Conservation (phyloP, 2,888 invertebrate genomes). For the Podabrus alpinus region DNA sequence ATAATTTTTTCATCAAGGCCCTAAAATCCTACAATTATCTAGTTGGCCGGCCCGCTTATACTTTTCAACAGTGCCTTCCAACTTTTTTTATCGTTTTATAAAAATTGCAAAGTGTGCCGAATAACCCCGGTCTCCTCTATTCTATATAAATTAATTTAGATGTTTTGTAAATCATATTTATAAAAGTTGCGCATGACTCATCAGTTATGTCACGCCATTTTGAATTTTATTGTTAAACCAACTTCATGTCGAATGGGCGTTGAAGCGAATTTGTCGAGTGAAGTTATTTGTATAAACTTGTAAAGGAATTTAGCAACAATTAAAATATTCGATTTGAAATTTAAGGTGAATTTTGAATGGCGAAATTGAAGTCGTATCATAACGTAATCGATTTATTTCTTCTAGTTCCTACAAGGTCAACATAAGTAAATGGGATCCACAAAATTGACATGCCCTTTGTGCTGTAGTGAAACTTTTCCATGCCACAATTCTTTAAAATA, state of each 20-base stretch:
- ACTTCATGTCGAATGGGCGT: constrained; percentile 34
- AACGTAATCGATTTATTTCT: neutral
- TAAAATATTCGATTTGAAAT: constrained; percentile 9
- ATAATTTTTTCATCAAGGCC: no score
- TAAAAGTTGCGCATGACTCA: neutral
- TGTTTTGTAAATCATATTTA: neutral
- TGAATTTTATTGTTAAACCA: constrained; percentile 32
- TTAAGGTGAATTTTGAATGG: neutral
- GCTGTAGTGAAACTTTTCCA: constrained; percentile 66
- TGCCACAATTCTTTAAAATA: constrained; percentile 59
- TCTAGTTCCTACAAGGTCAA: neutral
- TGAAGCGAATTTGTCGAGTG: constrained; percentile 36
- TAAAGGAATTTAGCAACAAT: constrained; percentile 45
- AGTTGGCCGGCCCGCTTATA: no score
- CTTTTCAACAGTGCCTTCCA: no score
- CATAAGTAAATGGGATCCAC: constrained; percentile 33
- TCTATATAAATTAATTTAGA: neutral
- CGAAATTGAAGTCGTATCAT: neutral
- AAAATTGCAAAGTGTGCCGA: neutral
- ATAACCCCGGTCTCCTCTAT: neutral
- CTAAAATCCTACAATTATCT: no score
- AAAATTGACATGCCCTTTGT: constrained; percentile 64
- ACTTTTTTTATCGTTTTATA: no score
- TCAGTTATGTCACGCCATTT: constrained; percentile 28
- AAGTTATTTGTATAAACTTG: constrained; percentile 46